Conservation (phyloP, 2,797 vertebrate genomes). For the Sarcoramphus papa region DNA sequence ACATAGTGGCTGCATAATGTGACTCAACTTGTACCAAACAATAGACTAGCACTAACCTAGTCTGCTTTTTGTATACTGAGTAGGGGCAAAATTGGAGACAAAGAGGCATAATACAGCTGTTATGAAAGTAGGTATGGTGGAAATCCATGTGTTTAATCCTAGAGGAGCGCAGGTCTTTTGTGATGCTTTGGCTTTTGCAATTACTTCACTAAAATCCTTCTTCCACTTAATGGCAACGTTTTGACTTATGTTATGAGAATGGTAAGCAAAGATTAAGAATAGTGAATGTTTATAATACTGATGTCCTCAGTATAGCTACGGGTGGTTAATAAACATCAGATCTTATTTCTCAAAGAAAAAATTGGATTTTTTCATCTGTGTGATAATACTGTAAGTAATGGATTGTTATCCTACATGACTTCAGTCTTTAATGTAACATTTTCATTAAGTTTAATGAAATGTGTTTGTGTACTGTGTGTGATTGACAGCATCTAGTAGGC, state of each 20-base stretch:
- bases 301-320: neutral
- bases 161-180: neutral
- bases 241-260: neutral
- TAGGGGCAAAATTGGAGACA: neutral
- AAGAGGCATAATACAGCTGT: neutral
- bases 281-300: neutral
- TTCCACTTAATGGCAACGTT: neutral
- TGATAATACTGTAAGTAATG: neutral
- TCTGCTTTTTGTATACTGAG: neutral
- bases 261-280: neutral
- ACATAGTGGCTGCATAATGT: neutral
- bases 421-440: neutral
- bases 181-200: neutral
- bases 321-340: neutral
- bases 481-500: neutral
- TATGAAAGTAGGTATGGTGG: accelerated
- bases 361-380: neutral
- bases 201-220: neutral
- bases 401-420: neutral
- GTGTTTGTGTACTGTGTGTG: neutral
- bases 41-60: neutral
- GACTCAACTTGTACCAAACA: neutral
- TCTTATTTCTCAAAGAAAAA: neutral
- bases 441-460: neutral
- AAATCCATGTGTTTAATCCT: neutral